Conservation (phyloP, 1,140 invertebrate species). For the Ceratoteleas bidentatus region DNA sequence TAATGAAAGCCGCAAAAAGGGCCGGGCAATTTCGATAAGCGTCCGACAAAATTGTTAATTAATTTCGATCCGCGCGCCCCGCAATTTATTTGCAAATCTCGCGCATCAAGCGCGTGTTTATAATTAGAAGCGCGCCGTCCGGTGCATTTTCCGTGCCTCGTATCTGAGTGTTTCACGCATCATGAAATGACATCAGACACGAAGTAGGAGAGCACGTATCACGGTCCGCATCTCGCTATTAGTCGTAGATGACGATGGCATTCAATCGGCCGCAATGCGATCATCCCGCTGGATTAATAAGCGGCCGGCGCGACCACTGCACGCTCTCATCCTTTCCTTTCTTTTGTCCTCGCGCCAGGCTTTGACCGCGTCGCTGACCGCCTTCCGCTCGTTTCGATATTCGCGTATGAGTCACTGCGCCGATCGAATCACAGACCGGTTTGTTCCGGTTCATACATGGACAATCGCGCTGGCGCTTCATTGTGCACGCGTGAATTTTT, state of each 20-base stretch:
- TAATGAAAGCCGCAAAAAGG: too few relatives aligned
- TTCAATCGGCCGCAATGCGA: slow-evolving; percentile 52
- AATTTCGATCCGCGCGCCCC: not conserved
- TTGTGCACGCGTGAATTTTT: slow-evolving; percentile 40
- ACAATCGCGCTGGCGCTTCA: slow-evolving; percentile 41
- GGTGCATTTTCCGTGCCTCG: slow-evolving; percentile 7
- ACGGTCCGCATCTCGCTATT: slow-evolving; percentile 34
- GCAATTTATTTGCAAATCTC: too few relatives aligned
- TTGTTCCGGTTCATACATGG: slow-evolving; percentile 55
- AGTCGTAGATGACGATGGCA: slow-evolving; percentile 42
- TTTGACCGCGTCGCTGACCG: slow-evolving; percentile 48
- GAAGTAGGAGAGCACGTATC: slow-evolving; percentile 36
- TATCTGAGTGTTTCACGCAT: slow-evolving; percentile 47
- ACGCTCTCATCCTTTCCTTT: slow-evolving; percentile 29
- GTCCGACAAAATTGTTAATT: too few relatives aligned
- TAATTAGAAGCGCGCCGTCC: slow-evolving; percentile 25
- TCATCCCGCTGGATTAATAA: slow-evolving; percentile 59
- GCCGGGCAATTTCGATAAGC: too few relatives aligned
- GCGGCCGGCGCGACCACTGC: slow-evolving; percentile 30
- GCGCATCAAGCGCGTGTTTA: not conserved
- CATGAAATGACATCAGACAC: slow-evolving; percentile 51
- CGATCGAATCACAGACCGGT: slow-evolving; percentile 58
- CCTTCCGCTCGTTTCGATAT: slow-evolving; percentile 49
- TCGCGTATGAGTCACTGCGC: slow-evolving; percentile 50
- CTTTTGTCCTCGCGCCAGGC: not conserved